Evolutionary conservation across 2,888 invertebrate species (phyloP), one percentile per base, ranked within the genome.

Genomic region (Apeira syringaria): DNA sequence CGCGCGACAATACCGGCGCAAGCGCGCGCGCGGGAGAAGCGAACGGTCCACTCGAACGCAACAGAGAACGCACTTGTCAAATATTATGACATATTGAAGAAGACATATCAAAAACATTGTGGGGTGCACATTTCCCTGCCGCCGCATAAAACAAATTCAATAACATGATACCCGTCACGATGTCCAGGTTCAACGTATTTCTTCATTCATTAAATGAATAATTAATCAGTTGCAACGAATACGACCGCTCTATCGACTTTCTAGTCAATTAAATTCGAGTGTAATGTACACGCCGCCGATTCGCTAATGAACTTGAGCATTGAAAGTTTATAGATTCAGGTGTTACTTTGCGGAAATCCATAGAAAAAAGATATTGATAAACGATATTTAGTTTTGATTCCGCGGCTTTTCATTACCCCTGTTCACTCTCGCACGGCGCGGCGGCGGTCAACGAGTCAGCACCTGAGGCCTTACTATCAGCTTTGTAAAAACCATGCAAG

Each of bases 251-350:
- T 58, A 49, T 57, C 58, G 53, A 63, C 59, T 64, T 65, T 65
- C 65, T 64, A 62, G 64, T 65, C 65, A 64, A 53, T 56, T 56
- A 50, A 51, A 48, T 47, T 43, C 51, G 47, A 52, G 46, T 42
- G 43, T 48, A 48, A 17, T 50, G 37, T 40, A 45, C 41, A 37
- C 39, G 32, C 42, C 36, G 39, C 34, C 28, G 49, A 38, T 47
- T 42, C 30, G 31, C 30, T 31, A 24, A 27, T 27, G 7, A 29
- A n/a, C n/a, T n/a, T n/a, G n/a, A n/a, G n/a, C n/a, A n/a, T n/a
- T n/a, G n/a, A n/a, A n/a, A n/a, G n/a, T n/a, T n/a, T n/a, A n/a
- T n/a, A n/a, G n/a, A n/a, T n/a, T n/a, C n/a, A n/a, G n/a, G n/a
- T n/a, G n/a, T n/a, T n/a, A n/a, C n/a, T n/a, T n/a, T n/a, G n/a